Conservation (phyloP, 2,888 invertebrate genomes). For the Electrophaes corylata region DNA sequence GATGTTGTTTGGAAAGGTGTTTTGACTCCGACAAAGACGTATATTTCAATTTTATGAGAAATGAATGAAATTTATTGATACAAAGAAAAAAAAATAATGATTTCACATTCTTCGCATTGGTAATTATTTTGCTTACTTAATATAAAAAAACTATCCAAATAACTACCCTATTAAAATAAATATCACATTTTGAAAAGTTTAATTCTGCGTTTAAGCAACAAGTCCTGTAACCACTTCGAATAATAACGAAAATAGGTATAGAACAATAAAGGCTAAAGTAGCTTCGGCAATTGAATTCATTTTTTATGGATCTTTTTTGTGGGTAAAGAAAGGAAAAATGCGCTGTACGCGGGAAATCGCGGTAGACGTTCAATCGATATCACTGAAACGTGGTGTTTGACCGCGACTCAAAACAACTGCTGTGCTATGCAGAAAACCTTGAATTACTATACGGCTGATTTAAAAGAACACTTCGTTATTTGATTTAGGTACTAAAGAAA, state of each 20-base stretch:
- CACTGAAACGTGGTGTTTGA: constrained; percentile 65
- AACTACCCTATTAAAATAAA: constrained; percentile 32
- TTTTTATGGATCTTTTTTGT: constrained; percentile 55
- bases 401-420: constrained; percentile 57
- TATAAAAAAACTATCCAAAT: constrained; percentile 45
- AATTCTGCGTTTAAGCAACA: constrained; percentile 58
- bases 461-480: constrained; percentile 8
- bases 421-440: constrained; percentile 61
- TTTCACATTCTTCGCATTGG: too few species aligned
- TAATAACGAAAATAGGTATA: constrained; percentile 76
- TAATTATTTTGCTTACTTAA: neutral
- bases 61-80: neutral
- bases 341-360: constrained; percentile 41
- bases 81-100: neutral
- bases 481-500: neutral
- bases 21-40: neutral
- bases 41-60: neutral
- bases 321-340: constrained; percentile 44
- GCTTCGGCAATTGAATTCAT: constrained; percentile 81
- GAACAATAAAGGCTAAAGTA: constrained; percentile 73
- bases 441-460: constrained; percentile 51
- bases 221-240: constrained; percentile 78
- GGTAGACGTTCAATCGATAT: constrained; percentile 63
- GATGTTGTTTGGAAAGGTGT: constrained; percentile 18
- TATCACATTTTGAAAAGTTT: constrained; percentile 73